Evolutionary conservation across 2,888 invertebrate genomes (phyloP).

Genomic region (Spicauda simplicius): DNA sequence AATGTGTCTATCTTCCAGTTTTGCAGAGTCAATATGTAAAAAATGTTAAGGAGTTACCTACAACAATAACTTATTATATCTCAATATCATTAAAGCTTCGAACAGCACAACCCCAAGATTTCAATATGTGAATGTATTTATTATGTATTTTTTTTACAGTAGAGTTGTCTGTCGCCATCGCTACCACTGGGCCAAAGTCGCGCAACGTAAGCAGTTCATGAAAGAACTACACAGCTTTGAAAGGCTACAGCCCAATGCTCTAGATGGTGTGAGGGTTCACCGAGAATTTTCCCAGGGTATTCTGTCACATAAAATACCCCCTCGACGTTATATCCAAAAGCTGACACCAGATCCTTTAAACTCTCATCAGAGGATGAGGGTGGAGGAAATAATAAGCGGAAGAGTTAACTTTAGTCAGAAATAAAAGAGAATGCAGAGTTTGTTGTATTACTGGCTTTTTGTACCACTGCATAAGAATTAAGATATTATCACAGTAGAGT

Average conservation of each 20-base stretch:
- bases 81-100: too few relatives aligned
- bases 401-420: slow-evolving; percentile 62
- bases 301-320: slow-evolving; percentile 79
- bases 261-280: slow-evolving; percentile 87
- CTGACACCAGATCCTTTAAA: slow-evolving; percentile 71
- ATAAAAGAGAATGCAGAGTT: slow-evolving; percentile 40
- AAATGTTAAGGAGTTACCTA: too few relatives aligned
- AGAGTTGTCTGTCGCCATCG: slow-evolving; percentile 87
- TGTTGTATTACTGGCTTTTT: too few relatives aligned
- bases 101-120: too few relatives aligned
- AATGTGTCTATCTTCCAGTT: too few relatives aligned
- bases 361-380: slow-evolving; percentile 69
- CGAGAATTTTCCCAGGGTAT: slow-evolving; percentile 86
- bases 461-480: too few relatives aligned
- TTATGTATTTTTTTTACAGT: slow-evolving; percentile 72
- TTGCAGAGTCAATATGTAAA: too few relatives aligned
- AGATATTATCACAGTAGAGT: too few relatives aligned
- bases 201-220: slow-evolving; percentile 85
- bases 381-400: slow-evolving; percentile 76
- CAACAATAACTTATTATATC: too few relatives aligned
- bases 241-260: slow-evolving; percentile 85
- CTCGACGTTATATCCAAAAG: slow-evolving; percentile 73
- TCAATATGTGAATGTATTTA: too few relatives aligned
- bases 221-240: slow-evolving; percentile 86
- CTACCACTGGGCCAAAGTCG: slow-evolving; percentile 78